Conservation (phyloP, 1,140 invertebrate genomes). For the Lepidotrigona ventralis region DNA sequence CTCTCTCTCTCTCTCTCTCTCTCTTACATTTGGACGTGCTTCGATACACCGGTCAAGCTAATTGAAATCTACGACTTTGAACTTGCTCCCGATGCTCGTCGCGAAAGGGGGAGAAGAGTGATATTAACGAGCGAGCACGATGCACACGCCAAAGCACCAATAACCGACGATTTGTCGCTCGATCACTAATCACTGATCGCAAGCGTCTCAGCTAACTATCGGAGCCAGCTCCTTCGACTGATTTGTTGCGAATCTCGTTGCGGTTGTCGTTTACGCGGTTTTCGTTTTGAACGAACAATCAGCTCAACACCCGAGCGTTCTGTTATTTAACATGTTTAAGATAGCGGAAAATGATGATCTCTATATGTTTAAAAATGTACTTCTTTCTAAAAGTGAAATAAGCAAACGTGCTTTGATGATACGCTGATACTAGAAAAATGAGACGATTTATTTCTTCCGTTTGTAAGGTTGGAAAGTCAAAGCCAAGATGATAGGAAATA, state of each 20-base stretch:
- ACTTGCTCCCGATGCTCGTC: constrained; percentile 48
- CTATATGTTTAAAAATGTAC: too few relatives aligned
- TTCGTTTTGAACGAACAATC: too few relatives aligned
- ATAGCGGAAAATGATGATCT: too few relatives aligned
- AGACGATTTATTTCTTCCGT: too few relatives aligned
- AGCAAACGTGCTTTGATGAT: too few relatives aligned
- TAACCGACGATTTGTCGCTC: constrained; percentile 69
- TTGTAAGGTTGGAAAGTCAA: too few relatives aligned
- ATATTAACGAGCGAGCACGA: constrained; percentile 62
- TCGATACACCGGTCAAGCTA: constrained; percentile 51
- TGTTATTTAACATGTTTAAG: too few relatives aligned
- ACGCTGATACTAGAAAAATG: too few relatives aligned
- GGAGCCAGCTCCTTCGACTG: constrained; percentile 20
- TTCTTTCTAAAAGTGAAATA: too few relatives aligned
- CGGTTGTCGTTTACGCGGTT: too few relatives aligned
- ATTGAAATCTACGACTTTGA: constrained; percentile 78
- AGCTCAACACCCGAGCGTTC: too few relatives aligned
- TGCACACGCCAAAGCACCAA: constrained; percentile 57
- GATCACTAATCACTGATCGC: constrained; percentile 68
- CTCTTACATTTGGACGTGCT: neutral
- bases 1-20: neutral
- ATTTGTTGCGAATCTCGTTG: constrained; percentile 44
- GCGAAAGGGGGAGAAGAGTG: constrained; percentile 18
- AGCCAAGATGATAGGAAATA: too few relatives aligned
- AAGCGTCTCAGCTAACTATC: constrained; percentile 42